Percentiles rank a stretch among this genome's conserved stretches.
phyloP scores from a whole-genome alignment of 2,888 invertebrate species.

The Lissocephala sabroskyi region DNA sequence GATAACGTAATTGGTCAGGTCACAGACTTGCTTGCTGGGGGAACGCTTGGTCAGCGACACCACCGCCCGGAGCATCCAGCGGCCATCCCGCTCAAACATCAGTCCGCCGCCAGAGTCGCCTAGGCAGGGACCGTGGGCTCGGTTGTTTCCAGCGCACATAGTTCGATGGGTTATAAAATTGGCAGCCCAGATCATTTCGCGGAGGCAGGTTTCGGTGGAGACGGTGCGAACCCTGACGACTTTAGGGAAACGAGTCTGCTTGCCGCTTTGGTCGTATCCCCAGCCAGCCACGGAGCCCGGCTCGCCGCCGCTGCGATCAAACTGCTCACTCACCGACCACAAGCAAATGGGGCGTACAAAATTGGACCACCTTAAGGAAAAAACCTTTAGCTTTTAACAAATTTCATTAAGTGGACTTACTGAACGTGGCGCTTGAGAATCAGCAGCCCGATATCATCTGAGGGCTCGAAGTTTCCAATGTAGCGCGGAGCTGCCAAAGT shows the following conservation, averaged over 20 bases:
- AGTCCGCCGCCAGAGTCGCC: constrained; percentile 77
- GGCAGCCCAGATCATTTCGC: constrained; percentile 55
- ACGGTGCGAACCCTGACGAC: constrained; percentile 69
- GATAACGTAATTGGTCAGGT: constrained; percentile 77
- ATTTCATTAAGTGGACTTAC: constrained; percentile 3
- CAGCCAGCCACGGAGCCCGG: constrained; percentile 74
- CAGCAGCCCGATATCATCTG: constrained; percentile 35
- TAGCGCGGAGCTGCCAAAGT: constrained; percentile 71
- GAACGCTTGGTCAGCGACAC: constrained; percentile 74
- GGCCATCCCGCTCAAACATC: constrained; percentile 68
- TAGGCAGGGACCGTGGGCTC: constrained; percentile 66
- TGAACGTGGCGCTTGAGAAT: constrained; percentile 24
- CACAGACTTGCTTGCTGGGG: too few species aligned
- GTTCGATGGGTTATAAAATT: constrained; percentile 34
- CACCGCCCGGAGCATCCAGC: constrained; percentile 73
- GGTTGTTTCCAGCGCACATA: constrained; percentile 60
- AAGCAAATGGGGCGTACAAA: constrained; percentile 64
- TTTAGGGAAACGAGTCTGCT: constrained; percentile 63
- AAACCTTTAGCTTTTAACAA: not conserved
- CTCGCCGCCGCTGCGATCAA: constrained; percentile 63
- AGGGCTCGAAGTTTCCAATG: constrained; percentile 44
- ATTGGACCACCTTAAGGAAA: constrained; percentile 35
- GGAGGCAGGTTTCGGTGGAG: constrained; percentile 73
- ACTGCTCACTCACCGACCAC: constrained; percentile 52
- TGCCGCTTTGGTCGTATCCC: constrained; percentile 68